phyloP scores from a whole-genome alignment of 2,888 invertebrate species.

The Ophioninae sp. region DNA sequence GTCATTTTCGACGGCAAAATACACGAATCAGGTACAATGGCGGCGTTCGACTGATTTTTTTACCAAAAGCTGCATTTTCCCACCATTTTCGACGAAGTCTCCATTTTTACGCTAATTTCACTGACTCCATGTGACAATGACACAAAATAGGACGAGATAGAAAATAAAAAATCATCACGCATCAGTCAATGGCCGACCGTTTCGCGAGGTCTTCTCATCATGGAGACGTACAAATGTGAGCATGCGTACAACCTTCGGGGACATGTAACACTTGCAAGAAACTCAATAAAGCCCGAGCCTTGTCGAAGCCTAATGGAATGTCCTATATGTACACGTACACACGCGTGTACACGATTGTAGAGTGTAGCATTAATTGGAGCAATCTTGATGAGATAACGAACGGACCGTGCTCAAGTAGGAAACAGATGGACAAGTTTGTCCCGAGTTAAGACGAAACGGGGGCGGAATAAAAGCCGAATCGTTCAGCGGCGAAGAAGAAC shows the following conservation, averaged over 20 bases:
- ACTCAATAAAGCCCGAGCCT: background rate
- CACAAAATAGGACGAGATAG: too few species aligned
- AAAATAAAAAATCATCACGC: too few species aligned
- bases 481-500: background rate
- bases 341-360: background rate
- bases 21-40: too few species aligned
- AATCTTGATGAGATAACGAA: conserved; percentile 11
- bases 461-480: background rate
- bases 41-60: too few species aligned
- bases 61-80: too few species aligned
- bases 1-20: too few species aligned
- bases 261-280: background rate
- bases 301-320: background rate
- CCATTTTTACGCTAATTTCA: too few species aligned
- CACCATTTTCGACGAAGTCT: too few species aligned
- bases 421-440: background rate
- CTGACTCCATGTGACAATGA: too few species aligned
- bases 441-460: background rate
- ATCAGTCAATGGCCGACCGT: background rate
- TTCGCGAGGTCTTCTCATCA: background rate
- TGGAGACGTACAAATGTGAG: background rate
- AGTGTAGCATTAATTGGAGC: background rate
- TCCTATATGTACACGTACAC: background rate
- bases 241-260: background rate
- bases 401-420: background rate